Evolutionary conservation across 2,113 vertebrate genomes (phyloP).

Genomic region (Cyprinodon brontotheroides): DNA sequence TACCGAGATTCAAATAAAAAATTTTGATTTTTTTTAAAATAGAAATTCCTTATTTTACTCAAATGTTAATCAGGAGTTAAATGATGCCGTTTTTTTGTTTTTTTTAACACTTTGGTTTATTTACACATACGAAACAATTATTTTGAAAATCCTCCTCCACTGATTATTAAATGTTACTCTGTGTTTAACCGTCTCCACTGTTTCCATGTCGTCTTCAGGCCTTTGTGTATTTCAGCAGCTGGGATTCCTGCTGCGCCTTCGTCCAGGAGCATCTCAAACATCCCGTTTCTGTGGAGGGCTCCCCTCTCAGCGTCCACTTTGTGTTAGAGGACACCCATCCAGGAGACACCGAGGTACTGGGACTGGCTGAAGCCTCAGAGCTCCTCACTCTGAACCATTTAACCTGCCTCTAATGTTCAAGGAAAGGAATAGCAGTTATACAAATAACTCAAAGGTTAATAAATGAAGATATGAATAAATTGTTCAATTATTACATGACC

Average conservation of each 20-base stretch:
- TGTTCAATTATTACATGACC: no score
- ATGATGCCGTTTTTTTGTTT: no score
- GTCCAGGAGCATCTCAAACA: background rate
- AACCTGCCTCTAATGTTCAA: background rate
- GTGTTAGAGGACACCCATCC: background rate
- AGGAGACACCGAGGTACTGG: conserved; percentile 10
- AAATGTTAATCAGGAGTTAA: no score
- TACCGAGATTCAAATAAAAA: no score
- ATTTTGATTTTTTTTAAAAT: no score
- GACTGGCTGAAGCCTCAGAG: background rate
- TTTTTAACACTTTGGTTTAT: no score
- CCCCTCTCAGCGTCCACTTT: background rate
- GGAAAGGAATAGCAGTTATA: no score
- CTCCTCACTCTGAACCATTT: background rate
- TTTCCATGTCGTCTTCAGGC: conserved; percentile 17
- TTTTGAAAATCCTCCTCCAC: background rate
- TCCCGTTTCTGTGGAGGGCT: background rate
- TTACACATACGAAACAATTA: background rate
- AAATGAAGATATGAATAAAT: no score
- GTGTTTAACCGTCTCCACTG: background rate
- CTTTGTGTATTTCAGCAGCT: conserved; percentile 24
- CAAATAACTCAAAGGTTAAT: no score
- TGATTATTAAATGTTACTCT: background rate
- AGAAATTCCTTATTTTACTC: no score
- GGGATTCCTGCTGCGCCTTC: conserved; percentile 2